These are phyloP conservation scores for Acrobasis consociella DNA, from an alignment of 2,888 invertebrate species.

Conservation along the genomic window DNA sequence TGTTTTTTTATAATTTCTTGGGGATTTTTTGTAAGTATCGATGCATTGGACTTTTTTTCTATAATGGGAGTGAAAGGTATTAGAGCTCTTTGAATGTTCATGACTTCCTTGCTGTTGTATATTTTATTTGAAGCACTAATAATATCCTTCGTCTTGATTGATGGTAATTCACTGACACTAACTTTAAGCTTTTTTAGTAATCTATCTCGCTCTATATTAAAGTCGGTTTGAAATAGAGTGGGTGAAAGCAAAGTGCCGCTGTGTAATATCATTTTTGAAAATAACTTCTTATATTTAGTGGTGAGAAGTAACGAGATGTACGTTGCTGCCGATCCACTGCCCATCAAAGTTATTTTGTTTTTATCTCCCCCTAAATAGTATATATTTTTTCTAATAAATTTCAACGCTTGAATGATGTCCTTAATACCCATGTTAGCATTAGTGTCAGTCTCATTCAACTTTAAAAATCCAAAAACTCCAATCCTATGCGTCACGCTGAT, in stretches of 20 bases:
- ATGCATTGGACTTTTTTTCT: constrained; percentile 49
- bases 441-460: constrained; percentile 55
- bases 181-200: constrained; percentile 49
- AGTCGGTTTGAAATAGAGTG: constrained; percentile 58
- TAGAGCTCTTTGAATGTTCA: constrained; percentile 62
- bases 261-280: constrained; percentile 71
- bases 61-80: constrained; percentile 67
- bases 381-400: constrained; percentile 68
- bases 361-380: constrained; percentile 64
- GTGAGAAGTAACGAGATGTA: constrained; percentile 60
- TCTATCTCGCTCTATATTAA: constrained; percentile 48
- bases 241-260: constrained; percentile 69
- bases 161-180: constrained; percentile 40
- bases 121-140: constrained; percentile 56
- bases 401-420: constrained; percentile 70
- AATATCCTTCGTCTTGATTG: constrained; percentile 53
- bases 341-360: constrained; percentile 65
- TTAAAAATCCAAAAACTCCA: constrained; percentile 71
- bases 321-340: constrained; percentile 66
- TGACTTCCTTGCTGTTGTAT: constrained; percentile 57
- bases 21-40: constrained; percentile 46
- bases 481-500: constrained; percentile 67
- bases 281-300: constrained; percentile 59
- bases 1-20: constrained; percentile 40
- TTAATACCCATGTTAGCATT: constrained; percentile 74